Percentiles rank a stretch among this genome's conserved stretches.
phyloP scores from a whole-genome alignment of 2,888 invertebrate species.

The Microchrysa polita region DNA sequence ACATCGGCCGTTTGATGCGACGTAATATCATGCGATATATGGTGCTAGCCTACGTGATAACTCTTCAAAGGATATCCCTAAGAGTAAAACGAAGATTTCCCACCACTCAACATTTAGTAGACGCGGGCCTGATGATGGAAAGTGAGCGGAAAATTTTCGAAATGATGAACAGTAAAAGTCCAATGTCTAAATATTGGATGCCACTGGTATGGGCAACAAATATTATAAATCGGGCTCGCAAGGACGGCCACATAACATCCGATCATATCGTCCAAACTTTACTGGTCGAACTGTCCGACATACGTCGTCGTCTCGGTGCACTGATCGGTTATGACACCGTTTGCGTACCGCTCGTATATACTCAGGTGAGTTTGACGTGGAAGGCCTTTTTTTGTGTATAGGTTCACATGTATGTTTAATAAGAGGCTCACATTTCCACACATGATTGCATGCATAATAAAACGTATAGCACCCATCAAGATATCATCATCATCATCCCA shows the following conservation, averaged over 20 bases:
- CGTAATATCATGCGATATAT: constrained; percentile 90
- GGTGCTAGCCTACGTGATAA: constrained; percentile 88
- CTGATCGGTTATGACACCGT: constrained; percentile 92
- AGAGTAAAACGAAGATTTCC: constrained; percentile 90
- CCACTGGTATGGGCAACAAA: constrained; percentile 93
- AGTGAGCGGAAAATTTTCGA: constrained; percentile 92
- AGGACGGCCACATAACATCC: constrained; percentile 83
- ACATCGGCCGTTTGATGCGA: constrained; percentile 87
- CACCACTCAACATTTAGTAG: constrained; percentile 89
- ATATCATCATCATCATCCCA: constrained; percentile 10
- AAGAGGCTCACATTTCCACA: constrained; percentile 8
- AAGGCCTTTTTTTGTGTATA: not conserved
- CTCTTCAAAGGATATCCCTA: constrained; percentile 85
- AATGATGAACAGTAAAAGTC: constrained; percentile 87
- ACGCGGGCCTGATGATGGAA: constrained; percentile 90
- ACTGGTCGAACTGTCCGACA: constrained; percentile 88
- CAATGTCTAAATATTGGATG: constrained; percentile 94
- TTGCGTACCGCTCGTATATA: constrained; percentile 90
- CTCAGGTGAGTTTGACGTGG: constrained; percentile 73
- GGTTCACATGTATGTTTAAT: too few relatives aligned
- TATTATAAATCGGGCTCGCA: constrained; percentile 86
- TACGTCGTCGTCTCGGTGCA: constrained; percentile 82
- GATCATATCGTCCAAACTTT: constrained; percentile 94
- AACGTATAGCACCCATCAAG: not conserved
- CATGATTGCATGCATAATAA: constrained; percentile 18